Base-by-base conservation (phyloP, 2,888 invertebrate species). In the Melinopterus prodromus region DNA sequence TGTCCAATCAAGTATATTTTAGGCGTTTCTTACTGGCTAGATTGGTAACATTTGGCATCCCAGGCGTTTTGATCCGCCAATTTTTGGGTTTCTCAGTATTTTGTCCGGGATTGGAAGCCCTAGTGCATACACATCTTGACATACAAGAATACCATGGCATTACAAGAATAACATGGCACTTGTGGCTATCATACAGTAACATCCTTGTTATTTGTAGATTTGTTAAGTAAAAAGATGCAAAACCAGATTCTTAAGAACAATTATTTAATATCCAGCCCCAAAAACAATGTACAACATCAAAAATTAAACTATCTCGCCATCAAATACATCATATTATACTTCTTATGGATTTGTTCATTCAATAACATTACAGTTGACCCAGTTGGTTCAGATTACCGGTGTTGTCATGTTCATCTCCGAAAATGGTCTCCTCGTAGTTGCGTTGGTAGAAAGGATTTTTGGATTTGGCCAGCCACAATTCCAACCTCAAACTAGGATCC, bases 391-490 rank as follows among this genome's bases (percentile, higher is more conserved):
- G 14, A 15, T 77, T 12, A 2, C 26, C 26, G 26, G 26, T 26
- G 9, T 26, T 7, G 16, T 78, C 78, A 75, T n/a, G n/a, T 15
- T 79, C 79, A 14, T 78, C 78, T n/a, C 76, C 75, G 15, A 76
- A 71, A 16, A 79, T 76, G 53, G 79, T 79, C 71, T 81, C 80
- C 71, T 81, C 80, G 37, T 77, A 77, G 35, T 77, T 81, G 26
- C 79, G 76, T 37, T 79, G 80, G 69, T 86, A 86, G 16, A 80
- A 79, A 0, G 87, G 86, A 83, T 86, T 86, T 83, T 84, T 86
- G 6, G 87, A 86, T 83, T 86, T 87, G 6, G 88, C 88, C 9
- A 89, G 83, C 89, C 89, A 89, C 26, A 89, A 82, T 83, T 89
- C 89, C 79, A 89, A 81, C 15, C 88, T 83, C 69, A 88, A 79